These are phyloP conservation scores for Pseudochirops corinnae DNA, from an alignment of 2,797 vertebrate genomes.

Conservation along the genomic window DNA sequence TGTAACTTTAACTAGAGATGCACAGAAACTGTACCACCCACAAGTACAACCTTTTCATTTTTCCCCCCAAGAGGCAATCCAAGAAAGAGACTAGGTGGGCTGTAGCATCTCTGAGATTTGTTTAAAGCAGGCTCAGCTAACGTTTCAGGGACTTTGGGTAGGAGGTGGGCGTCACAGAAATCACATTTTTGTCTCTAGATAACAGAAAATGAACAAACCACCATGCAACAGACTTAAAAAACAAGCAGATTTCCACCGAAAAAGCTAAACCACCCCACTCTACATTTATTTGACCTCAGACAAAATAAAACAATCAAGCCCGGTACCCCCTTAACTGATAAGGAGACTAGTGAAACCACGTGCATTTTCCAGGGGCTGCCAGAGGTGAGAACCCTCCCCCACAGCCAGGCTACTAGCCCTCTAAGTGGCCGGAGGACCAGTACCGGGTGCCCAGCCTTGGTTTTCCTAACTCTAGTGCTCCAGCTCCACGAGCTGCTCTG, in stretches of 20 bases:
- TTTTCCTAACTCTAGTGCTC: neutral
- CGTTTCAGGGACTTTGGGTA: conserved; percentile 35
- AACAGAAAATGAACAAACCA: conserved; percentile 54
- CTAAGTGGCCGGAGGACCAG: neutral
- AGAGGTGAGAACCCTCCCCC: conserved; percentile 52
- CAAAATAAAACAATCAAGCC: neutral
- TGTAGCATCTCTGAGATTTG: neutral
- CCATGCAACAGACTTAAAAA: conserved; percentile 32
- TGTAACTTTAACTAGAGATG: conserved; percentile 22
- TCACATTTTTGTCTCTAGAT: conserved; percentile 35
- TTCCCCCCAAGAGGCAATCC: neutral
- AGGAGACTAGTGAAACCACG: conserved; percentile 52
- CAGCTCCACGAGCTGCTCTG: neutral
- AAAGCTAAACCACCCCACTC: conserved; percentile 56
- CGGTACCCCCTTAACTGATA: neutral
- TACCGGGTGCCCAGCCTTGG: neutral
- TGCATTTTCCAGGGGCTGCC: conserved; percentile 69
- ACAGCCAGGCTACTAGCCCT: conserved; percentile 38
- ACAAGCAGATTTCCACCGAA: conserved; percentile 51
- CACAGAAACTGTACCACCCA: conserved; percentile 24
- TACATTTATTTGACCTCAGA: neutral
- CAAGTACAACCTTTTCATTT: conserved; percentile 20
- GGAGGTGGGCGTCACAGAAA: neutral
- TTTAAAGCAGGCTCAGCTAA: conserved; percentile 6
- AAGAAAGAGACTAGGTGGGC: neutral